Evolutionary conservation across 2,797 vertebrate genomes (phyloP).

Genomic region (Cuniculus paca): DNA sequence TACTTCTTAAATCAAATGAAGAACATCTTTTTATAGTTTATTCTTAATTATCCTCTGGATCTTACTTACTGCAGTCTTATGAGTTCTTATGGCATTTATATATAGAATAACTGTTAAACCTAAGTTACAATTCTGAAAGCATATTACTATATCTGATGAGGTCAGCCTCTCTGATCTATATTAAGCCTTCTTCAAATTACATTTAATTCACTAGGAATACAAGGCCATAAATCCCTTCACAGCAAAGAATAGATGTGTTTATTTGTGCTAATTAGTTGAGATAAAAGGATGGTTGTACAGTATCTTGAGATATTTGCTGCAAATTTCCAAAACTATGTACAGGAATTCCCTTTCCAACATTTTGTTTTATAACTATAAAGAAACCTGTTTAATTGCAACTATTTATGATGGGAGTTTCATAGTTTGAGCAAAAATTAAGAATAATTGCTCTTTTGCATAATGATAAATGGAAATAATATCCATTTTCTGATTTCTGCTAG

Average conservation of each 20-base stretch:
- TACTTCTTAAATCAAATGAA: constrained; percentile 56
- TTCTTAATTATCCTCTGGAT: constrained; percentile 32
- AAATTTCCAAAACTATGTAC: background rate
- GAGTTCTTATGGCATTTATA: constrained; percentile 44
- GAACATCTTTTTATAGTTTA: constrained; percentile 67
- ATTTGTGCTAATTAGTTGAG: background rate
- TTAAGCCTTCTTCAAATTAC: background rate
- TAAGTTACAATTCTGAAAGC: constrained; percentile 55
- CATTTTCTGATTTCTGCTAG: constrained; percentile 21
- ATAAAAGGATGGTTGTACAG: background rate
- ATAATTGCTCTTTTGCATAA: constrained; percentile 24
- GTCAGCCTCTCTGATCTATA: background rate
- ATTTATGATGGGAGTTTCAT: background rate
- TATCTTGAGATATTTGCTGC: background rate
- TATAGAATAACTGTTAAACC: constrained; percentile 4
- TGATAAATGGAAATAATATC: constrained; percentile 41
- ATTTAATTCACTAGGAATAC: background rate
- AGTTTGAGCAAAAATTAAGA: background rate
- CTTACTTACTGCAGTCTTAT: constrained; percentile 38
- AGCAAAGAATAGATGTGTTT: background rate
- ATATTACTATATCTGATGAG: constrained; percentile 9
- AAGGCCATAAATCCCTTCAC: constrained; percentile 13
- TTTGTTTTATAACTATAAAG: background rate
- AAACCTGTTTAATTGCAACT: background rate
- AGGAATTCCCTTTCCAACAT: background rate